phyloP scores from a whole-genome alignment of 2,797 vertebrate genomes.

The Crypturellus tataupa region DNA sequence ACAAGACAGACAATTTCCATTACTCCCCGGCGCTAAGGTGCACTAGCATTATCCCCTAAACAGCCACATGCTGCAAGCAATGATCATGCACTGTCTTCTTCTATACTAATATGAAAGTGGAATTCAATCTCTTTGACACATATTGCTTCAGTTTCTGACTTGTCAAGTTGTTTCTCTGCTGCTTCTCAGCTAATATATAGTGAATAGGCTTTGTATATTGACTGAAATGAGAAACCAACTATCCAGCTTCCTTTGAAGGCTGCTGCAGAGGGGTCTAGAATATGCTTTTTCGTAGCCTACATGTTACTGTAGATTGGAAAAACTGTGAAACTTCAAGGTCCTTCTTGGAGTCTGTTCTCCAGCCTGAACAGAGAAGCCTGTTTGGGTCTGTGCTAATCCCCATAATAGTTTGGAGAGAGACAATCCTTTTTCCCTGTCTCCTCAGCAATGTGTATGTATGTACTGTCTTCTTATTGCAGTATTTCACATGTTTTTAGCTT shows the following conservation, averaged over 20 bases:
- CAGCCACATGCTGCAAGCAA: conserved; percentile 65
- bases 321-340: not conserved
- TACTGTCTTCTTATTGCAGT: not conserved
- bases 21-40: conserved; percentile 65
- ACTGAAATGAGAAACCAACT: conserved; percentile 49
- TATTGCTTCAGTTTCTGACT: conserved; percentile 67
- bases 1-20: conserved; percentile 74
- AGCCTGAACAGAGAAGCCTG: fast-evolving
- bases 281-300: not conserved
- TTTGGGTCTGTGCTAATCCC: not conserved
- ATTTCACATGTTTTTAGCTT: not conserved
- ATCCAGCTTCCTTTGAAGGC: conserved; percentile 15
- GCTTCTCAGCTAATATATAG: conserved; percentile 44
- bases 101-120: conserved; percentile 73
- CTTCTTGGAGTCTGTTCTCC: not conserved
- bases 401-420: not conserved
- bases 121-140: conserved; percentile 79
- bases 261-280: not conserved
- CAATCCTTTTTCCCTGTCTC: not conserved
- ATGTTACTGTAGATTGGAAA: not conserved
- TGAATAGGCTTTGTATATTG: conserved; percentile 44
- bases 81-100: conserved; percentile 70
- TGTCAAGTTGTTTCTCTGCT: conserved; percentile 65
- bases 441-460: not conserved
- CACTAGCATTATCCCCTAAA: conserved; percentile 55